Evolutionary conservation across 2,113 vertebrate genomes (phyloP), one percentile per base, ranked within the genome.

Genomic region (Serinus canaria): DNA sequence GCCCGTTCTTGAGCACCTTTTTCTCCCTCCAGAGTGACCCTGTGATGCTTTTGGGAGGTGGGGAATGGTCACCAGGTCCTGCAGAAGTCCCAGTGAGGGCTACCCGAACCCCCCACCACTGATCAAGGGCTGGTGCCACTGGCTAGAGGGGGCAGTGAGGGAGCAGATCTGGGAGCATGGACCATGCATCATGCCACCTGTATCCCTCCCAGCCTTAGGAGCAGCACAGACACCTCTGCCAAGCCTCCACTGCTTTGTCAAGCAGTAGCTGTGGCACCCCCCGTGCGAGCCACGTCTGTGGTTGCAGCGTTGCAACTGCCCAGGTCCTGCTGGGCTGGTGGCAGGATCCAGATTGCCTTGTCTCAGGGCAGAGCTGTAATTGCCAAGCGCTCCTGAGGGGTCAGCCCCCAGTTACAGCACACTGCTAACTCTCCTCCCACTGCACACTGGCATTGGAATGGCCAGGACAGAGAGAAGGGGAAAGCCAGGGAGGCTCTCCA

Each of bases 101-200:
- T 62, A 74, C n/a, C 58, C 58, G 75, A 14, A 14, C 0, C 3
- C 31, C 27, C 4, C 44, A 24, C 4, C 2, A 0, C 64, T 24
- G 39, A 9, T 5, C 11, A 11, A 21, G 68, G 39, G 25, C 39
- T 11, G 0, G 22, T 35, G 22, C 62, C 27, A 25, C 37, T 70
- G 49, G 47, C 63, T 39, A 6, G 62, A 31, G 7, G 25, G 37
- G 31, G 4, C 44, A 43, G 4, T 19, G 15, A 33, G 46, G 37
- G n/a, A 66, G 39, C 43, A 33, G 50, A 21, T 21, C 23, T 19
- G 23, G 30, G 35, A 93, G 49, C 47, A 11, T 0, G 0, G 35
- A 25, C 44, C 75, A 21, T 35, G 30, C 52, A 9, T 31, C 20
- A 11, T 0, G 0, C 3, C 37, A 39, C 39, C 30, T 6, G 0